A percentile compares a stretch with the other conserved stretches of the same genome.
These are phyloP conservation scores for Portunus trituberculatus DNA, from an alignment of 1,140 invertebrate species.

Conservation along the genomic window DNA sequence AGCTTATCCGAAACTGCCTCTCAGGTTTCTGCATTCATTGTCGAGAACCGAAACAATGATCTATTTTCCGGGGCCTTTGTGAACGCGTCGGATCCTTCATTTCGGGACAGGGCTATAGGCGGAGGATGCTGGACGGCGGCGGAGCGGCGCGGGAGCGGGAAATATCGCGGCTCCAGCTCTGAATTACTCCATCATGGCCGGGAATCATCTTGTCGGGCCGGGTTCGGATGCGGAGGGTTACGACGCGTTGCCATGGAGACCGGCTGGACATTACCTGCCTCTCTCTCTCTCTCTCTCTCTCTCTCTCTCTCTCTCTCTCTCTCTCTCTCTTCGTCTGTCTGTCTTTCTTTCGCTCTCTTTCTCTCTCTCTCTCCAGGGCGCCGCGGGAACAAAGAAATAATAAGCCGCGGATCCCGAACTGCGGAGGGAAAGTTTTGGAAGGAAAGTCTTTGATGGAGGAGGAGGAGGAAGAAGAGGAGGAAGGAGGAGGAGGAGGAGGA, in stretches of 20 bases:
- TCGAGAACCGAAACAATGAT: slow-evolving; percentile 37
- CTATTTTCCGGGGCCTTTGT: slow-evolving; percentile 23
- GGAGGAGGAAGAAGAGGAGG: slow-evolving; percentile 47
- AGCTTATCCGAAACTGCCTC: slow-evolving; percentile 75
- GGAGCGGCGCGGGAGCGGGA: background rate
- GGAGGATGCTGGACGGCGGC: background rate
- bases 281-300: slow-evolving; percentile 40
- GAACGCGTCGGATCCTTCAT: background rate
- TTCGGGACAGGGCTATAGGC: background rate
- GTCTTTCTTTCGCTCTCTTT: too few species aligned
- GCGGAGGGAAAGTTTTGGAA: slow-evolving; percentile 67
- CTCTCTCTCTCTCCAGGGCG: slow-evolving; percentile 39
- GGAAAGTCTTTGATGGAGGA: slow-evolving; percentile 70
- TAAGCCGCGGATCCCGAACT: slow-evolving; percentile 73
- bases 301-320: slow-evolving; percentile 43
- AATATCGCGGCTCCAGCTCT: slow-evolving; percentile 31
- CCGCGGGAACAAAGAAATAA: slow-evolving; percentile 75
- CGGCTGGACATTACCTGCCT: slow-evolving; percentile 75
- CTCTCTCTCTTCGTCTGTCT: background rate
- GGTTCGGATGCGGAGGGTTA: slow-evolving; percentile 65
- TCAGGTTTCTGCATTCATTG: slow-evolving; percentile 73
- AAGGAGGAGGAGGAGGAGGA: slow-evolving; percentile 20
- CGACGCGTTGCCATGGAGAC: slow-evolving; percentile 74
- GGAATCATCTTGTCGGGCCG: slow-evolving; percentile 64
- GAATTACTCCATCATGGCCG: slow-evolving; percentile 71